Percentiles rank a stretch among this genome's conserved stretches.
Evolutionary conservation across 2,797 vertebrate genomes (phyloP).

Genomic region (Schizothorax lantsangensis): DNA sequence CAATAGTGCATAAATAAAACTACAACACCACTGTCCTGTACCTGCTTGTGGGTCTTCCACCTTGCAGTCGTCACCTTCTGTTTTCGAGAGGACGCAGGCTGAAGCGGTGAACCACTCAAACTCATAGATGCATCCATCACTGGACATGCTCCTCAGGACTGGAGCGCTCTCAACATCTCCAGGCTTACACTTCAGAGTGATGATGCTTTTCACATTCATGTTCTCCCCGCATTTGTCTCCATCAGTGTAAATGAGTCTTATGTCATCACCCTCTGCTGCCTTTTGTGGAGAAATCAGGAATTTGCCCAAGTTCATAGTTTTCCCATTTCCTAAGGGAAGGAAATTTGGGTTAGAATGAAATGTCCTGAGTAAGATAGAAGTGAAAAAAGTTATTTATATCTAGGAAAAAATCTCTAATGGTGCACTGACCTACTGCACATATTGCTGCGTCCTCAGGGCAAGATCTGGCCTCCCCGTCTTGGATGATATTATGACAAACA

Average conservation of each 20-base stretch:
- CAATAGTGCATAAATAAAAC: neutral
- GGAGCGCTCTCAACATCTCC: conserved; percentile 90
- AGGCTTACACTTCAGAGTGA: conserved; percentile 91
- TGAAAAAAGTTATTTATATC: neutral
- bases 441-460: conserved; percentile 85
- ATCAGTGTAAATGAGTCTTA: conserved; percentile 83
- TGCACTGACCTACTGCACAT: conserved; percentile 86
- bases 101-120: conserved; percentile 92
- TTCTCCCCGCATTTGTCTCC: conserved; percentile 80
- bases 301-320: conserved; percentile 82
- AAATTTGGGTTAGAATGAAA: neutral
- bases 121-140: conserved; percentile 81
- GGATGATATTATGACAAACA: conserved; percentile 88
- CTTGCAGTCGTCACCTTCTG: conserved; percentile 87
- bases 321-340: conserved; percentile 47
- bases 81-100: conserved; percentile 89
- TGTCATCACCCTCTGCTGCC: conserved; percentile 79
- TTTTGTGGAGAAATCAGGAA: conserved; percentile 86
- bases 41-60: conserved; percentile 90
- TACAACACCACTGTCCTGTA: conserved; percentile 66
- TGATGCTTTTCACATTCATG: conserved; percentile 79
- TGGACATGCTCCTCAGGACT: conserved; percentile 75
- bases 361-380: neutral
- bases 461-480: conserved; percentile 70
- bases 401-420: neutral